Evolutionary conservation across 2,797 vertebrate genomes (phyloP).

Genomic region (Gobio occitaniae): DNA sequence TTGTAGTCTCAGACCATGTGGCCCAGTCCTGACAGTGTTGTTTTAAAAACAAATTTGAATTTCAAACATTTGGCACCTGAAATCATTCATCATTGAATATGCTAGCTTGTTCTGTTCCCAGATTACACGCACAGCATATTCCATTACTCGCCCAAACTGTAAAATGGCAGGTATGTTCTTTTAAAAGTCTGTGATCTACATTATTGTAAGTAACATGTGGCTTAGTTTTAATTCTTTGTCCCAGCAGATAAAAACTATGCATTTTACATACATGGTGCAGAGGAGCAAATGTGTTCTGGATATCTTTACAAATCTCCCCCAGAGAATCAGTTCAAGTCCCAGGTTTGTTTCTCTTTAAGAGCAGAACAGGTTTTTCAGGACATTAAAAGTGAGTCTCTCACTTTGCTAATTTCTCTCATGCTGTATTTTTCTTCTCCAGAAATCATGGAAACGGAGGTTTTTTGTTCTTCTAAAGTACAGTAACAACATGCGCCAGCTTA

Average conservation of each 20-base stretch:
- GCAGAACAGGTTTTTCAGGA: not conserved
- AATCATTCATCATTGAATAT: not conserved
- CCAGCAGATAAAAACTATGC: conserved; percentile 43
- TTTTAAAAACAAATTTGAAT: not conserved
- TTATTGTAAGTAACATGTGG: not conserved
- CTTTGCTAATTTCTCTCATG: not conserved
- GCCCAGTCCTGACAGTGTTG: not conserved
- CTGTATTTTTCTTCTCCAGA: conserved; percentile 36
- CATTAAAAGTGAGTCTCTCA: not conserved
- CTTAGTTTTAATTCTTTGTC: not conserved
- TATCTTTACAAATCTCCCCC: conserved; percentile 90
- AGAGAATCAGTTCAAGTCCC: conserved; percentile 63
- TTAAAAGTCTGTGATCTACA: not conserved
- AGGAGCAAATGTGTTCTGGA: conserved; percentile 70
- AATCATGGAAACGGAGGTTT: conserved; percentile 58
- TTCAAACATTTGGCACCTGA: not conserved
- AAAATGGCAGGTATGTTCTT: conserved; percentile 40
- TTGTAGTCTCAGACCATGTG: not conserved
- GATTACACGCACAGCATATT: not conserved
- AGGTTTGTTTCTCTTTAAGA: conserved; percentile 72
- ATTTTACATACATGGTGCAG: conserved; percentile 63
- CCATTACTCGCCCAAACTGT: not conserved
- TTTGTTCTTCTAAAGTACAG: conserved; percentile 45
- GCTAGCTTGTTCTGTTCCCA: not conserved
- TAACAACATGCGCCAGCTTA: conserved; percentile 26